phyloP scores from a whole-genome alignment of 2,113 vertebrate genomes.

The Lagenorhynchus albirostris region DNA sequence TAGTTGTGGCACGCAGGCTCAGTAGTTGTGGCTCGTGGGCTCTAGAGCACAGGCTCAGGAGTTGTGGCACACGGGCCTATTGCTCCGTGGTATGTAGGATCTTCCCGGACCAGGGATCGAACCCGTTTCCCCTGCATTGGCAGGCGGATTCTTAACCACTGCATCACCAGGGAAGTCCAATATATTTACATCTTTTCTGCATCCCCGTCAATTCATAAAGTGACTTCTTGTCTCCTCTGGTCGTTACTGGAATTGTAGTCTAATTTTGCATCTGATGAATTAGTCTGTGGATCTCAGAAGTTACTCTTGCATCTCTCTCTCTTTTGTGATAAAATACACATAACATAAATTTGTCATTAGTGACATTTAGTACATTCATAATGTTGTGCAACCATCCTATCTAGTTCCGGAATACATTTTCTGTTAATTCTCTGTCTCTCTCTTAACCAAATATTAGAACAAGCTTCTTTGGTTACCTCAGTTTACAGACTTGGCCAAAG shows the following conservation, averaged over 20 bases:
- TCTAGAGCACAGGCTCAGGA: no score
- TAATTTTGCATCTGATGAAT: background rate
- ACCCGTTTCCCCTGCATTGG: no score
- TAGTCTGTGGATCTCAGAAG: background rate
- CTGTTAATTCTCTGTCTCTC: background rate
- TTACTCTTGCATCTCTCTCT: background rate
- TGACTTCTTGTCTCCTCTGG: background rate
- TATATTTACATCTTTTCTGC: background rate
- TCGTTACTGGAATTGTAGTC: background rate
- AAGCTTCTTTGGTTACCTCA: background rate
- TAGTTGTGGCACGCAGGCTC: no score
- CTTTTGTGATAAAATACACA: background rate
- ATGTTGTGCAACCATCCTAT: background rate
- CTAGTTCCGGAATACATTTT: background rate
- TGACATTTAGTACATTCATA: background rate
- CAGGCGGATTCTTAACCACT: no score
- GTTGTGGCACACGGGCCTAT: no score
- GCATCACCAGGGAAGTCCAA: no score
- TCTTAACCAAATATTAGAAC: background rate
- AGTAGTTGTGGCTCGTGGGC: no score
- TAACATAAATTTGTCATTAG: background rate
- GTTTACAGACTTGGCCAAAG: background rate
- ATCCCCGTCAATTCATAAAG: background rate
- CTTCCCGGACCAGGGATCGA: no score
- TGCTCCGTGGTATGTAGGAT: no score